phyloP scores from a whole-genome alignment of 92 coral and sea anemone species.

The Porites evermanni region DNA sequence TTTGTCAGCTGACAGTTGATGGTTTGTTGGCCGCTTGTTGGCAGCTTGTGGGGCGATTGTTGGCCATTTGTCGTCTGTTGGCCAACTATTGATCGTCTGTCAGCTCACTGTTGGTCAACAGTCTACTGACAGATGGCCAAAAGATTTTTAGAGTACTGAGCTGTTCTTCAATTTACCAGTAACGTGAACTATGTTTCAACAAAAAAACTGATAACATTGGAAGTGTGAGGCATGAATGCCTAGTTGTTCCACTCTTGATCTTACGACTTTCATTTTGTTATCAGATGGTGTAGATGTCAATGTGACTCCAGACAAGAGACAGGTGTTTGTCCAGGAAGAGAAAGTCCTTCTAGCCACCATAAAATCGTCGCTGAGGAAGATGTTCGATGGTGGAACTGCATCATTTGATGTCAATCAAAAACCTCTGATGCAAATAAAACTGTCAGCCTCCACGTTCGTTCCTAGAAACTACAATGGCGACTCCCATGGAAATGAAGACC shows the following conservation, averaged over 20 bases:
- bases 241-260: neutral
- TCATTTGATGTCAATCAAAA: conserved; percentile 31
- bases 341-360: conserved; percentile 85
- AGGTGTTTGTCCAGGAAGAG: conserved; percentile 93
- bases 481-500: neutral
- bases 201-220: no score
- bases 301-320: conserved; percentile 98
- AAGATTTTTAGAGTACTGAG: no score
- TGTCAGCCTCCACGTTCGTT: conserved; percentile 16
- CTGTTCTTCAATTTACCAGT: no score
- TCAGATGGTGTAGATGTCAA: conserved; percentile 95
- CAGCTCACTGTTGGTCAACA: no score
- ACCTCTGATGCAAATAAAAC: conserved; percentile 23
- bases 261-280: neutral
- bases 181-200: no score
- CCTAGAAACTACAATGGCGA: neutral
- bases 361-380: conserved; percentile 77
- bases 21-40: no score
- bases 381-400: conserved; percentile 85
- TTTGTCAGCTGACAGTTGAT: no score
- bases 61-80: no score
- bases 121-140: no score
- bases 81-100: no score
- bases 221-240: no score
- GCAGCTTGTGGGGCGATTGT: no score